Percentiles rank a stretch among this genome's conserved stretches.
phyloP scores from a whole-genome alignment of 2,797 vertebrate genomes.

The Parauchenoglanis ngamensis region DNA sequence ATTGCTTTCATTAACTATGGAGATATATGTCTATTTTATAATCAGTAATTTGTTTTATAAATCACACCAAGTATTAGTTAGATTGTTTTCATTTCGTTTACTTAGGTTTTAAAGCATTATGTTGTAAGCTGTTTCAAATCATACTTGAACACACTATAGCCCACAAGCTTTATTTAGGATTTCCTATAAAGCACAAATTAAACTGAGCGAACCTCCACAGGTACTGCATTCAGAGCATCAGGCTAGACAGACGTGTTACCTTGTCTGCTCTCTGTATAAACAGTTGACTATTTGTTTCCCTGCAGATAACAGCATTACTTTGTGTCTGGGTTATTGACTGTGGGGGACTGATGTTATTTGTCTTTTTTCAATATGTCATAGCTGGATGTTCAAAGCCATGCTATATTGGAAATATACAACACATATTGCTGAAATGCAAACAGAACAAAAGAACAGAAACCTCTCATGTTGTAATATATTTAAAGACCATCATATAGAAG shows the following conservation, averaged over 20 bases:
- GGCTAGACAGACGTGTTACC: conserved; percentile 14
- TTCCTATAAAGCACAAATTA: neutral
- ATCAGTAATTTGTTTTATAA: neutral
- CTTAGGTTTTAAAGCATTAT: neutral
- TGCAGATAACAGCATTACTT: conserved; percentile 23
- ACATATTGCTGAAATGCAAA: conserved; percentile 26
- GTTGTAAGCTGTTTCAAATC: neutral
- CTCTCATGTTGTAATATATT: conserved; percentile 10
- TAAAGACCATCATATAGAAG: neutral
- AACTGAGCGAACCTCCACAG: neutral
- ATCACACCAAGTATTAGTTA: neutral
- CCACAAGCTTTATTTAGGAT: neutral
- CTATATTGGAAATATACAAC: conserved; percentile 30
- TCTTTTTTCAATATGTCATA: conserved; percentile 21
- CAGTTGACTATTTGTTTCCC: conserved; percentile 28
- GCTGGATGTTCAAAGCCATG: conserved; percentile 12
- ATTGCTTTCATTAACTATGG: neutral
- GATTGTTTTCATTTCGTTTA: neutral
- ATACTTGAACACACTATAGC: neutral
- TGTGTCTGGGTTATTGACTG: conserved; percentile 29
- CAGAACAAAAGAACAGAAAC: neutral
- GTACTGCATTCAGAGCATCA: neutral
- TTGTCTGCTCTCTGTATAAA: neutral
- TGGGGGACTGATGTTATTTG: conserved; percentile 3
- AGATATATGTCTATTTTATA: neutral